phyloP scores from a whole-genome alignment of 2,113 vertebrate genomes.

The Phocoena sinus region DNA sequence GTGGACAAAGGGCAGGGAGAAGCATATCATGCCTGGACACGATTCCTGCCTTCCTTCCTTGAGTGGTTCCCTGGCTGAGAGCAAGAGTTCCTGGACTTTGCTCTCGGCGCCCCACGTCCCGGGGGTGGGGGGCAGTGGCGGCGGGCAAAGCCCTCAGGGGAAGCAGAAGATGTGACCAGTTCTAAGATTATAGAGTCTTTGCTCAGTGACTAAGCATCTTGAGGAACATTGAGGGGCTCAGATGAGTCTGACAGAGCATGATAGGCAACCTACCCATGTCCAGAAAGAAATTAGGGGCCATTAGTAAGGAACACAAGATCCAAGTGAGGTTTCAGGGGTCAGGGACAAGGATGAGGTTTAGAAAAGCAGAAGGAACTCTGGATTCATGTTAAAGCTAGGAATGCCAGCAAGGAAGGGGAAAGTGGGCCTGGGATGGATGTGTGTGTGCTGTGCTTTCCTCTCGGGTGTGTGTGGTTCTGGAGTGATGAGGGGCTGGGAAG shows the following conservation, averaged over 20 bases:
- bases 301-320: not conserved
- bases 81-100: not conserved
- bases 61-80: not conserved
- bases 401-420: not conserved
- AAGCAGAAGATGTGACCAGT: slow-evolving; percentile 27
- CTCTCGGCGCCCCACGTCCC: not conserved
- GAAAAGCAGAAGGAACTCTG: not conserved
- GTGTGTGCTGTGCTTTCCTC: not conserved
- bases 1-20: not conserved
- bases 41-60: not conserved
- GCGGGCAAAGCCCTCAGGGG: not conserved
- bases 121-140: not conserved
- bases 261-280: not conserved
- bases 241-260: not conserved
- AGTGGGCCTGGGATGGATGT: not conserved
- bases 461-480: not conserved
- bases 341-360: not conserved
- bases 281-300: not conserved
- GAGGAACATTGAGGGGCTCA: not conserved
- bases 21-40: not conserved
- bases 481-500: not conserved
- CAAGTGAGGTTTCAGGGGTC: not conserved
- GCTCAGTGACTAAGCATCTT: slow-evolving; percentile 34
- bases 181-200: not conserved
- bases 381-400: not conserved